Base-by-base conservation (phyloP, 2,113 vertebrate species). In the Tringa solitaria region DNA sequence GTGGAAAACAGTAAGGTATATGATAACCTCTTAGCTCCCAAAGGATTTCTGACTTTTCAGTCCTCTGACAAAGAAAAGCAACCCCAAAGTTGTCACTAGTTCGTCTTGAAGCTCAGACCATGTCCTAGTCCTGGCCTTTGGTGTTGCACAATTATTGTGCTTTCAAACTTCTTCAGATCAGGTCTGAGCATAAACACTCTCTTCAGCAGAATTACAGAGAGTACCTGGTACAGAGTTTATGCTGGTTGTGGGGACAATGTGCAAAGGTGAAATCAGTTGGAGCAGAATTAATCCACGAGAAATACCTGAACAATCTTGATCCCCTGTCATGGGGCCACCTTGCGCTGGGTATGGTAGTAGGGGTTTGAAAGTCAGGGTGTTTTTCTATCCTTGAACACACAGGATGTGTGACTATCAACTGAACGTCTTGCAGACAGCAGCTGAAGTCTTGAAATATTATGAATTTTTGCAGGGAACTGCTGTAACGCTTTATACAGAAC, bases 251-350 rank as follows among this genome's bases (percentile, higher is more conserved):
- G 37, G 17, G 19, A 37, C 33, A 61, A 12, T 1, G 6, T 61
- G 50, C 46, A 67, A 59, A 65, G 22, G 14, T 48, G 54, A 79
- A 78, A 59, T 80, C 32, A 46, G 9, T 21, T 65, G 41, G 20
- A 33, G 48, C 43, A 78, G 76, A 95, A 79, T 56, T 79, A 81
- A 68, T 35, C 39, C 10, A 1, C 39, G 27, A 84, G 27, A 80
- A 86, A 21, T 56, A 81, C 10, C 16, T 28, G 65, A 68, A 41
- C 2, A 6, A 69, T 79, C 53, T 35, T 72, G 28, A 79, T 27
- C 9, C 4, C 4, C 1, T 64, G 27, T 17, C n/a, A 3, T 7
- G 12, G 33, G 57, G 19, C 17, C 16, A 33, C 0, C 2, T 12
- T 6, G 3, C 21, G 22, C 35, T 77, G 35, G 20, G 17, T 8